Conservation (phyloP, 2,797 vertebrate species). For the Sebastiscus albofasciatus region DNA sequence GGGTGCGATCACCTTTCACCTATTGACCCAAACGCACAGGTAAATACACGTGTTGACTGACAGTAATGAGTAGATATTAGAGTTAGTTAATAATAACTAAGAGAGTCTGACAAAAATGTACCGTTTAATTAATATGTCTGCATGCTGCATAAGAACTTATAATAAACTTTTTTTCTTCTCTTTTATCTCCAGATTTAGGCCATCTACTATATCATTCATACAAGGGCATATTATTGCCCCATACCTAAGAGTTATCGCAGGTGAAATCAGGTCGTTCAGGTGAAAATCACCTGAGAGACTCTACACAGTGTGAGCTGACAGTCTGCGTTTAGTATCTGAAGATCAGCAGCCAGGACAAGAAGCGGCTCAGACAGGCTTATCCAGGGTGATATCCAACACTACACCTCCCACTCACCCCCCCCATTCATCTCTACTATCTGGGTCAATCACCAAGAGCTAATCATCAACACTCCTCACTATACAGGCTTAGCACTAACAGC, state of each 20-base stretch:
- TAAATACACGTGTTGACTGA: background rate
- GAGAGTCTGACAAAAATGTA: background rate
- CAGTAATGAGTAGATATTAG: background rate
- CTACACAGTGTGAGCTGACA: background rate
- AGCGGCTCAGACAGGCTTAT: conserved; percentile 73
- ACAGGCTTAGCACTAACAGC: background rate
- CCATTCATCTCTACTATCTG: conserved; percentile 42
- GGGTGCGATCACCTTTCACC: conserved; percentile 72
- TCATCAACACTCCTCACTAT: conserved; percentile 23
- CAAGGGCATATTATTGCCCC: background rate
- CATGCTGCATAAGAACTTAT: background rate
- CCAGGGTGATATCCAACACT: conserved; percentile 51
- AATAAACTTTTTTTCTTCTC: background rate
- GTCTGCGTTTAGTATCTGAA: conserved; percentile 15
- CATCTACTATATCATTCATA: background rate
- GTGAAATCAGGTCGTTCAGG: background rate
- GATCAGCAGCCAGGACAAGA: conserved; percentile 30
- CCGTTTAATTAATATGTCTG: background rate
- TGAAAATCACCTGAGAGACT: background rate
- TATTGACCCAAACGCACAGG: conserved; percentile 26
- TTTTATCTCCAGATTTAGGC: background rate
- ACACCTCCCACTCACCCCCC: conserved; percentile 11
- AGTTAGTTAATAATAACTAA: background rate
- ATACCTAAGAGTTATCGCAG: background rate
- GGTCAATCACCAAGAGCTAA: conserved; percentile 46